A percentile compares a stretch with the other conserved stretches of the same genome.
Evolutionary conservation across 1,140 invertebrate genomes (phyloP).

Genomic region (Pissodes strobi): DNA sequence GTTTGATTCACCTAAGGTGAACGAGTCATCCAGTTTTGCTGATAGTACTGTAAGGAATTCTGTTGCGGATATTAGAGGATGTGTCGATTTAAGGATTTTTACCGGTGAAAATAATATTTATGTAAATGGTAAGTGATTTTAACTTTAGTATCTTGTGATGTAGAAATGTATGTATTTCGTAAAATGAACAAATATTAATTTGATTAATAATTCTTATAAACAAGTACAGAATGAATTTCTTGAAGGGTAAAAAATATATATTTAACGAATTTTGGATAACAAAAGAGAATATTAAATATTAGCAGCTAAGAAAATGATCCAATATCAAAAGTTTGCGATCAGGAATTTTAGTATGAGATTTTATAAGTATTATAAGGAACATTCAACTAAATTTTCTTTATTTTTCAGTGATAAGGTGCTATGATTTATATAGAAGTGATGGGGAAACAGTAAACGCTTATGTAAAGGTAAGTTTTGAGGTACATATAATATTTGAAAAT

Average conservation of each 20-base stretch:
- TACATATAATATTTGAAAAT: too few species aligned
- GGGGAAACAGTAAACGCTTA: slow-evolving; percentile 58
- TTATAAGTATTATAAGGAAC: too few species aligned
- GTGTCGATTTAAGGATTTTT: slow-evolving; percentile 44
- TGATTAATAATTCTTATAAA: too few species aligned
- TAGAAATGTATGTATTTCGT: neutral
- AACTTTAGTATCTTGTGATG: neutral
- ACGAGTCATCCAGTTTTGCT: slow-evolving; percentile 33
- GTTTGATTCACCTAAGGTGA: slow-evolving; percentile 41
- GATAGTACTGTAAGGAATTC: slow-evolving; percentile 36
- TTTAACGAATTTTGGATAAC: too few species aligned
- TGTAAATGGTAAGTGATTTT: slow-evolving; percentile 46
- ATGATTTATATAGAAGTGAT: slow-evolving; percentile 55
- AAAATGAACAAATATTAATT: neutral
- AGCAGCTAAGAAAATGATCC: too few species aligned
- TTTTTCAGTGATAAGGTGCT: slow-evolving; percentile 58
- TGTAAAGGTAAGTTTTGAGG: slow-evolving; percentile 57
- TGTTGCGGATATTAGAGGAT: slow-evolving; percentile 37
- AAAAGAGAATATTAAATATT: too few species aligned
- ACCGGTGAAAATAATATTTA: slow-evolving; percentile 32
- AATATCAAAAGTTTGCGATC: too few species aligned
- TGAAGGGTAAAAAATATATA: too few species aligned
- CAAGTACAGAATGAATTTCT: too few species aligned
- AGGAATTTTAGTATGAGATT: too few species aligned
- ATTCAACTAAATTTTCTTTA: too few species aligned